These are phyloP conservation scores for Platynereis dumerilii DNA, from an alignment of 2,888 invertebrate species.

Conservation along the genomic window DNA sequence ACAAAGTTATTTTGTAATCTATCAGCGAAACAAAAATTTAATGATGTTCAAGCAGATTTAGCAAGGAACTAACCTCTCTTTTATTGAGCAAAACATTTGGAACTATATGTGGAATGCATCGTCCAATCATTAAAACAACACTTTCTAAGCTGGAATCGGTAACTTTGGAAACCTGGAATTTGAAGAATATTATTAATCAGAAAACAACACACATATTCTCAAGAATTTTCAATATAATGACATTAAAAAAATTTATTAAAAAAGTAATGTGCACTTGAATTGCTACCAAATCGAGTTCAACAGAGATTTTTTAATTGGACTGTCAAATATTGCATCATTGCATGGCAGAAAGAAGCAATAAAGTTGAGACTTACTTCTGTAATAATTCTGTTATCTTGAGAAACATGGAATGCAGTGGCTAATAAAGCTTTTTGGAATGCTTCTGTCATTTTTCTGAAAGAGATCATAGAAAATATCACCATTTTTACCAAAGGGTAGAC, in stretches of 20 bases:
- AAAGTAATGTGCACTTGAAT: no score
- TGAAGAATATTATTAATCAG: constrained; percentile 24
- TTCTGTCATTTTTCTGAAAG: constrained; percentile 65
- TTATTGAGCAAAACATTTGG: constrained; percentile 75
- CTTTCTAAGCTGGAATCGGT: constrained; percentile 47
- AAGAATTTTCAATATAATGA: no score
- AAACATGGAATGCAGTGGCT: constrained; percentile 60
- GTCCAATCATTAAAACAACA: constrained; percentile 67
- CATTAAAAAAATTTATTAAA: no score
- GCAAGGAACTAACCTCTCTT: constrained; percentile 69
- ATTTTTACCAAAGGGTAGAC: no score
- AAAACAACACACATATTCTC: no score
- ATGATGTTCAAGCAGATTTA: no score
- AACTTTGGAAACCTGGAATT: constrained; percentile 56
- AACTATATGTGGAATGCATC: constrained; percentile 71
- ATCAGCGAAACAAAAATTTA: no score
- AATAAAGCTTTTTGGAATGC: constrained; percentile 69
- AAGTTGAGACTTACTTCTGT: constrained; percentile 58
- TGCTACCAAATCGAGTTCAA: no score
- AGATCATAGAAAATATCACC: not conserved
- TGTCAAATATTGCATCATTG: no score
- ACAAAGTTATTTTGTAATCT: no score
- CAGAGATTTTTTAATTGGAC: no score
- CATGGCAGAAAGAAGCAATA: no score
- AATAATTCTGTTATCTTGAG: constrained; percentile 60